These are phyloP conservation scores for Agrochola circellaris DNA, from an alignment of 2,888 invertebrate genomes.

Conservation along the genomic window DNA sequence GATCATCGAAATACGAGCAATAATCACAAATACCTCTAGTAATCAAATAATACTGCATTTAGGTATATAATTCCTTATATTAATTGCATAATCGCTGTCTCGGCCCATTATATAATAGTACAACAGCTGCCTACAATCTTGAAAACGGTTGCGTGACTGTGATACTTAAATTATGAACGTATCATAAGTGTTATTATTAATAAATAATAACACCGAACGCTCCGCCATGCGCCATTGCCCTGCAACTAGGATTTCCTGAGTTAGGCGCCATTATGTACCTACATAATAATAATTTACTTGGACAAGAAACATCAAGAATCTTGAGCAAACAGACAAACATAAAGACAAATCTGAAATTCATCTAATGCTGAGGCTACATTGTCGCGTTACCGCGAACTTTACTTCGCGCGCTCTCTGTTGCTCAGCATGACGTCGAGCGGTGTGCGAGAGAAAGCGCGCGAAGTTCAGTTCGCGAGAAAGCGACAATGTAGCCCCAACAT, in stretches of 20 bases:
- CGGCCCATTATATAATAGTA: constrained; percentile 70
- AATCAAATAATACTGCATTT: constrained; percentile 12
- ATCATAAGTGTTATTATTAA: constrained; percentile 36
- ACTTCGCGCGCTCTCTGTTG: too few relatives aligned
- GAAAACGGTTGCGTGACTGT: constrained; percentile 71
- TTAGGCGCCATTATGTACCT: constrained; percentile 11
- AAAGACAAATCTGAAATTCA: background rate
- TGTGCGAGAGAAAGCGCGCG: too few relatives aligned
- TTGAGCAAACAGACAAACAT: background rate
- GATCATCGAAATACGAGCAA: background rate
- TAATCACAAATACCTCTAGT: constrained; percentile 3
- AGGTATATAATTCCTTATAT: constrained; percentile 30
- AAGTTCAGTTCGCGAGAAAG: too few relatives aligned
- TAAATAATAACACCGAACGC: constrained; percentile 41
- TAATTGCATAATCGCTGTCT: constrained; percentile 46
- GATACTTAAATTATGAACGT: constrained; percentile 65
- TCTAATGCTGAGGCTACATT: too few relatives aligned
- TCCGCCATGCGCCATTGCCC: background rate
- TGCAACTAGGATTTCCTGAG: constrained; percentile 40
- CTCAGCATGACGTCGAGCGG: too few relatives aligned
- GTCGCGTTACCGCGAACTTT: too few relatives aligned
- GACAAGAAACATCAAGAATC: background rate
- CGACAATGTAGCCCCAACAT: too few relatives aligned
- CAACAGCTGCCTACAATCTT: constrained; percentile 68
- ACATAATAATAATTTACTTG: constrained; percentile 2